These are phyloP conservation scores for Leptatherina wallacei DNA, from an alignment of 2,797 vertebrate species.

Conservation along the genomic window DNA sequence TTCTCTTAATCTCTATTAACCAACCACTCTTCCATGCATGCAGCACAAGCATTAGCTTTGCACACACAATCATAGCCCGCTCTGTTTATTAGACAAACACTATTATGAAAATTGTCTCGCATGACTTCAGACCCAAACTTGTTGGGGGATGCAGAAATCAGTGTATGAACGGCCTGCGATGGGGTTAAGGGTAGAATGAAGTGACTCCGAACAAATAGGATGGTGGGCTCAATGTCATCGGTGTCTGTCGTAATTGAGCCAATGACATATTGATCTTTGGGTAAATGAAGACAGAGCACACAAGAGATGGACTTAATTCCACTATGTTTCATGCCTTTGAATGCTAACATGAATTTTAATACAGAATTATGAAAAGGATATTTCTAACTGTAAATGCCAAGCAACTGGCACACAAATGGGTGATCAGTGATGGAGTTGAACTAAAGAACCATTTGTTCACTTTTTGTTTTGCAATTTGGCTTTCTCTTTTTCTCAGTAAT, in stretches of 20 bases:
- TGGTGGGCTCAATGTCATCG: constrained; percentile 72
- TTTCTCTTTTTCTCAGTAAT: background rate
- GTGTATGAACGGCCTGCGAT: constrained; percentile 19
- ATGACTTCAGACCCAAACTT: constrained; percentile 29
- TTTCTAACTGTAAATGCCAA: constrained; percentile 35
- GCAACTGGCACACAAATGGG: constrained; percentile 13
- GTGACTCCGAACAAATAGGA: constrained; percentile 75
- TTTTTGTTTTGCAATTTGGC: background rate
- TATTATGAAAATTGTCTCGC: constrained; percentile 58
- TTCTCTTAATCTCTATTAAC: constrained; percentile 58
- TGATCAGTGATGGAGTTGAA: constrained; percentile 22
- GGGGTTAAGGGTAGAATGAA: constrained; percentile 63
- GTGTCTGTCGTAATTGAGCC: constrained; percentile 75
- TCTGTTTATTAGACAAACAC: constrained; percentile 71
- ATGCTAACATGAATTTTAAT: constrained; percentile 62
- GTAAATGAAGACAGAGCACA: constrained; percentile 82
- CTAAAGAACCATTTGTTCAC: constrained; percentile 14
- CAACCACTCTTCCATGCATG: constrained; percentile 26
- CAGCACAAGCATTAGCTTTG: constrained; percentile 35
- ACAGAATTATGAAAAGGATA: constrained; percentile 28
- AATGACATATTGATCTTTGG: constrained; percentile 79
- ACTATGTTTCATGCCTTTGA: constrained; percentile 52
- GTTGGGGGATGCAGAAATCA: constrained; percentile 10
- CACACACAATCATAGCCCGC: constrained; percentile 53
- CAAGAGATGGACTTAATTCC: constrained; percentile 62